Base-by-base conservation (phyloP, 1,140 invertebrate species). In the Mylabris phalerata region DNA sequence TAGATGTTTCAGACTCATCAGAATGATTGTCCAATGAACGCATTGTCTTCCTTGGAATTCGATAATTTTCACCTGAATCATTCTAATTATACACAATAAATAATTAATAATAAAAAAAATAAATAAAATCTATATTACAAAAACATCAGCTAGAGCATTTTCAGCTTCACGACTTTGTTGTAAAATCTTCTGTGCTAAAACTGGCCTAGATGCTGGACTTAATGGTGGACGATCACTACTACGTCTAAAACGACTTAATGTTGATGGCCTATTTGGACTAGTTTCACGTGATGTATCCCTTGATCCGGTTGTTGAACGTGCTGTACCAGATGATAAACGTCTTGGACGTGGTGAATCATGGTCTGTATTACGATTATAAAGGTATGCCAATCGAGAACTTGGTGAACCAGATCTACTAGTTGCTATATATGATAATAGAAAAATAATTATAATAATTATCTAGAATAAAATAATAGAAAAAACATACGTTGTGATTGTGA, bases 1-100 rank as follows among this genome's bases (percentile, higher is more conserved):
- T 95, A 39, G 93, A 97, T 2, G 92, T 94, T 73, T 98, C 95
- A 46, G 92, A 95, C 57, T 92, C 89, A 71, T 94, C 91, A 40
- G 73, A 75, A 54, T 71, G 72, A 59, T 73, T 73, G 32, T 75
- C 73, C 26, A 73, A 46, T 3, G 71, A 72, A 24, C 72, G 61
- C 62, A 73, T 66, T 6, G 47, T 49, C 57, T 67, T 72, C 44
- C 70, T 60, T 5, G 68, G 61, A 51, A 62, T 67, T 24, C 59
- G 62, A 45, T 55, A 67, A 40, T 64, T 62, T 38, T 67, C 66
- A 9, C 48, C 40, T 7, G 60, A 62, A 56, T 67, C 66, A 44
- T 65, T 65, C 63, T 68, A 48, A 41, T n/a, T 10, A 27, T 9
- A 48, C 48, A 49, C 0, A 9, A 26, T 38, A 27, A 19, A 32